A percentile compares a stretch with the other conserved stretches of the same genome.
phyloP scores from a whole-genome alignment of 2,113 vertebrate species.

The Thoracochromis brauschi region DNA sequence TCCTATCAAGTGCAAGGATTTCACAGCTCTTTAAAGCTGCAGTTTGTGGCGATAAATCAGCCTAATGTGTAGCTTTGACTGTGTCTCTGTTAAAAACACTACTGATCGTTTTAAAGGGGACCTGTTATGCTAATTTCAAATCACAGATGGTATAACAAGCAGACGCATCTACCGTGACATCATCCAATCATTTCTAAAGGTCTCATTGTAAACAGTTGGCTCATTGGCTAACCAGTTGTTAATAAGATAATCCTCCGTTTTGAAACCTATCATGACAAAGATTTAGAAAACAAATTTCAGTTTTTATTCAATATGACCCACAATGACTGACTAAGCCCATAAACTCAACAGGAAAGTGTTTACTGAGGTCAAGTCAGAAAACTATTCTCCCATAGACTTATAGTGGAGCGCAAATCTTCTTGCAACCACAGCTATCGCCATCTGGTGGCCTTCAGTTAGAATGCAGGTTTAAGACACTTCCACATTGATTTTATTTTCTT shows the following conservation, averaged over 20 bases:
- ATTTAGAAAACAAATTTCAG: background rate
- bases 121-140: background rate
- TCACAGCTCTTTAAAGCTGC: background rate
- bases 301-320: background rate
- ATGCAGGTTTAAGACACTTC: background rate
- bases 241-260: background rate
- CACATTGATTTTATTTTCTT: background rate
- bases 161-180: background rate
- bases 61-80: background rate
- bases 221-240: background rate
- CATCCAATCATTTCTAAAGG: background rate
- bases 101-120: background rate
- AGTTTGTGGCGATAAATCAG: background rate
- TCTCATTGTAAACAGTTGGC: background rate
- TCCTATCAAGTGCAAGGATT: slow-evolving; percentile 66
- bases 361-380: background rate
- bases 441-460: background rate
- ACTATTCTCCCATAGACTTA: background rate
- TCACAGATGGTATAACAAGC: background rate
- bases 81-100: background rate
- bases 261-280: background rate
- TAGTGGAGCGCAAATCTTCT: background rate
- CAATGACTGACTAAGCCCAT: background rate
- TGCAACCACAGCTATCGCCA: background rate
- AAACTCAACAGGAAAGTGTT: background rate